These are phyloP conservation scores for Drosophila longiperda DNA, from an alignment of 2,888 invertebrate species.

Conservation along the genomic window DNA sequence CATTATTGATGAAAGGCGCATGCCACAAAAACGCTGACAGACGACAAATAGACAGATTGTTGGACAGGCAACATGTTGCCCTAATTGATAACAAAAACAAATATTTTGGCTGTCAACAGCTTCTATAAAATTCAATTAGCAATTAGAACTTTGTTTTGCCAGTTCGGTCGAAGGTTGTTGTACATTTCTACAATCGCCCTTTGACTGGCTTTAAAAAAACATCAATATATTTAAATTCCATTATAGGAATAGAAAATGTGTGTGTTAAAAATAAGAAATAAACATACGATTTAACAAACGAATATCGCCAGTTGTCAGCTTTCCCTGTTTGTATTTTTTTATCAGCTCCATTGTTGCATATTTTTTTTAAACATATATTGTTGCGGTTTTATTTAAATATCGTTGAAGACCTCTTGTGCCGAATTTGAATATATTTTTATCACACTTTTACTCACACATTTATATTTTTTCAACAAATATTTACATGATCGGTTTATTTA, in stretches of 20 bases:
- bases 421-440: neutral
- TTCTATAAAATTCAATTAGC: slow-evolving; percentile 45
- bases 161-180: slow-evolving; percentile 36
- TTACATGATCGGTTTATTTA: slow-evolving; percentile 7
- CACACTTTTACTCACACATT: neutral
- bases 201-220: neutral
- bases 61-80: slow-evolving; percentile 31
- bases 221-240: slow-evolving; percentile 6
- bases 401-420: neutral
- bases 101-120: slow-evolving; percentile 65
- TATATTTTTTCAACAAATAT: neutral
- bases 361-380: slow-evolving; percentile 1
- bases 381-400: slow-evolving; percentile 5
- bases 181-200: slow-evolving; percentile 22
- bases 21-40: slow-evolving; percentile 30
- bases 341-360: slow-evolving; percentile 81
- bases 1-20: slow-evolving; percentile 56
- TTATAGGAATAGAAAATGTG: neutral
- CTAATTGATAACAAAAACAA: slow-evolving; percentile 63
- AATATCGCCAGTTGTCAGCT: slow-evolving; percentile 74
- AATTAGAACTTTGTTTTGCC: slow-evolving; percentile 19
- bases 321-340: slow-evolving; percentile 78
- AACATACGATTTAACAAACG: slow-evolving; percentile 78
- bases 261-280: neutral
- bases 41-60: slow-evolving; percentile 16